Percentiles rank a stretch among this genome's conserved stretches.
These are phyloP conservation scores for Ypsolopha sequella DNA, from an alignment of 2,888 invertebrate species.

Conservation along the genomic window DNA sequence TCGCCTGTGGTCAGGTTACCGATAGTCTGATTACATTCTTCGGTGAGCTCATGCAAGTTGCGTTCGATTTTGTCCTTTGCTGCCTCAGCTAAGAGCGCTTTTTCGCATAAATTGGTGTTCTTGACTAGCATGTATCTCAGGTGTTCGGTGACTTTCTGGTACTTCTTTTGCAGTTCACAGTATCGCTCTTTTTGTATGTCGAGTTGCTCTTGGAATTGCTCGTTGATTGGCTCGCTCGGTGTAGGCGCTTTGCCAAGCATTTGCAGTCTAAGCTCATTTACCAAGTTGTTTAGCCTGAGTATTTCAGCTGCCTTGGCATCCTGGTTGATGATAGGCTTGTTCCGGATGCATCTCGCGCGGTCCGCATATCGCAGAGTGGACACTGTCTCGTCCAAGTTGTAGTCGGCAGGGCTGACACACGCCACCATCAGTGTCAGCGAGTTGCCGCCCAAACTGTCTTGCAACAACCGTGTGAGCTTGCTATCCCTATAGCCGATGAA, in stretches of 20 bases:
- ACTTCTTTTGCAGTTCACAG: constrained; percentile 65
- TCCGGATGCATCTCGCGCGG: constrained; percentile 87
- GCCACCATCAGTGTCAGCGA: constrained; percentile 96
- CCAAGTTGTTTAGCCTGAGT: constrained; percentile 77
- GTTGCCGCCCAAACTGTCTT: constrained; percentile 96
- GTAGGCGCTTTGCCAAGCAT: constrained; percentile 63
- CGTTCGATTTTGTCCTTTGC: constrained; percentile 76
- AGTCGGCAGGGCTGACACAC: constrained; percentile 93
- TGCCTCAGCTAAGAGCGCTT: constrained; percentile 76
- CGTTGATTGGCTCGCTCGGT: constrained; percentile 41
- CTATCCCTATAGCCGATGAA: constrained; percentile 94
- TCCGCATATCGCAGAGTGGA: constrained; percentile 93
- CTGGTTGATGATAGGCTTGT: constrained; percentile 89
- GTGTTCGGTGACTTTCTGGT: constrained; percentile 71
- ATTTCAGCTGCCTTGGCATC: constrained; percentile 88
- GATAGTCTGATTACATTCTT: constrained; percentile 71
- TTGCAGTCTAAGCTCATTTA: constrained; percentile 77
- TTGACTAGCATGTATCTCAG: constrained; percentile 79
- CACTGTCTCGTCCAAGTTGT: constrained; percentile 88
- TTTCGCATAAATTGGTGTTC: constrained; percentile 78
- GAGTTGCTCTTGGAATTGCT: constrained; percentile 49
- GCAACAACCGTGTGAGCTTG: constrained; percentile 89
- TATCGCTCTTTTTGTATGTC: constrained; percentile 53
- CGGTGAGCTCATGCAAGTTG: constrained; percentile 71
- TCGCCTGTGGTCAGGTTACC: constrained; percentile 61